A percentile compares a stretch with the other conserved stretches of the same genome.
Conservation (phyloP, 2,113 vertebrate species). For the Daubentonia madagascariensis region DNA sequence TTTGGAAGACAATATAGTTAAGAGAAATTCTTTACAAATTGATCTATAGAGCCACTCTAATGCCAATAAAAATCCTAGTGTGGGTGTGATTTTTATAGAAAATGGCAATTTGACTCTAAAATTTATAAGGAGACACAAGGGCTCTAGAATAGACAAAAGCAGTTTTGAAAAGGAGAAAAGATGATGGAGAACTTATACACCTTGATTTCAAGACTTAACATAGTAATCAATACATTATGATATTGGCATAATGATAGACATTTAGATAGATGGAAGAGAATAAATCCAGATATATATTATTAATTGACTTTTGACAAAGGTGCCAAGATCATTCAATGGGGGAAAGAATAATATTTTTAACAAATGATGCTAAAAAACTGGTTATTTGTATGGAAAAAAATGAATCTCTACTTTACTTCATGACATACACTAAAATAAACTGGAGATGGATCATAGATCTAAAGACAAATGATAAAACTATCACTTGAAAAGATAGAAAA, state of each 20-base stretch:
- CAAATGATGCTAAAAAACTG: background rate
- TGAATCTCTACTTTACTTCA: background rate
- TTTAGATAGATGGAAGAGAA: background rate
- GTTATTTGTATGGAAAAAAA: background rate
- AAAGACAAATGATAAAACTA: background rate
- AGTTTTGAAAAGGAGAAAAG: conserved; percentile 18
- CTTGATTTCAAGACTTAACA: background rate
- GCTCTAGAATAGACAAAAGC: background rate
- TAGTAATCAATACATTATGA: background rate
- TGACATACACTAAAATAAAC: background rate
- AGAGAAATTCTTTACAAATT: background rate
- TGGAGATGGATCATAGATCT: background rate
- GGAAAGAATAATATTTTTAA: background rate
- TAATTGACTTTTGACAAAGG: background rate
- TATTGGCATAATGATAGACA: background rate
- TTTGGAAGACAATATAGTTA: background rate
- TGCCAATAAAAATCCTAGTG: background rate
- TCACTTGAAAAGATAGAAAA: background rate
- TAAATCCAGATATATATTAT: background rate
- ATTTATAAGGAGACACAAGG: background rate
- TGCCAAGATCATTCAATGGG: background rate
- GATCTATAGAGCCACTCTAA: background rate
- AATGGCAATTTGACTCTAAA: background rate
- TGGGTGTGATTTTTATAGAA: background rate
- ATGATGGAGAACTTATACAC: background rate